phyloP scores from a whole-genome alignment of 2,113 vertebrate genomes.

The Bubo blakistoni region DNA sequence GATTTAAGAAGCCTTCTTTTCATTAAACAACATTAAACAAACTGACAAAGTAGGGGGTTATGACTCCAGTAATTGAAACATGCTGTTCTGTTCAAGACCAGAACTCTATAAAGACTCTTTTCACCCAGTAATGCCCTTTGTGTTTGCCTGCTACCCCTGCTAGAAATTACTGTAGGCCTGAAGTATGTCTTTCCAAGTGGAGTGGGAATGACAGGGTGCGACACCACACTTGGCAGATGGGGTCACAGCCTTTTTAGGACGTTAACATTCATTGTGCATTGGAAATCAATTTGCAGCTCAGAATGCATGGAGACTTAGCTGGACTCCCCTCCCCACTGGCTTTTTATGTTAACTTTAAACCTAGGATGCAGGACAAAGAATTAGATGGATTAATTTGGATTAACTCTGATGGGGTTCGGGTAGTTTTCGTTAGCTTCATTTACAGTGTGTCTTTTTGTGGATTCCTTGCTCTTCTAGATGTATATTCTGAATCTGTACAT shows the following conservation, averaged over 20 bases:
- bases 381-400: conserved; percentile 1
- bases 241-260: conserved; percentile 41
- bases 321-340: not conserved
- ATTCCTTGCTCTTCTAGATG: not conserved
- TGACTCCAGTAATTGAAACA: conserved; percentile 76
- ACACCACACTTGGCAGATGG: conserved; percentile 34
- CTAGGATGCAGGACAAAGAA: not conserved
- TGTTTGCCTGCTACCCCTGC: conserved; percentile 56
- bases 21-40: conserved; percentile 72
- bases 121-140: conserved; percentile 57
- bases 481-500: not conserved
- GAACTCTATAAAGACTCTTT: conserved; percentile 66
- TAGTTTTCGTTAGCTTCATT: not conserved
- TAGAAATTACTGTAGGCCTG: conserved; percentile 43
- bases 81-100: conserved; percentile 66
- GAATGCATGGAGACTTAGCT: not conserved
- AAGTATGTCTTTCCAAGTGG: conserved; percentile 26
- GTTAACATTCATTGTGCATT: conserved; percentile 5
- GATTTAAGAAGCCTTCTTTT: conserved; percentile 73
- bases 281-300: conserved; percentile 43
- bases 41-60: conserved; percentile 66
- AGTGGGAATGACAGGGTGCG: conserved; percentile 52
- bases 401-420: not conserved
- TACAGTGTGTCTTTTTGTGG: not conserved
- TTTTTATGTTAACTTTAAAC: not conserved